phyloP scores from a whole-genome alignment of 2,113 vertebrate species.

The Uropsilus gracilis region DNA sequence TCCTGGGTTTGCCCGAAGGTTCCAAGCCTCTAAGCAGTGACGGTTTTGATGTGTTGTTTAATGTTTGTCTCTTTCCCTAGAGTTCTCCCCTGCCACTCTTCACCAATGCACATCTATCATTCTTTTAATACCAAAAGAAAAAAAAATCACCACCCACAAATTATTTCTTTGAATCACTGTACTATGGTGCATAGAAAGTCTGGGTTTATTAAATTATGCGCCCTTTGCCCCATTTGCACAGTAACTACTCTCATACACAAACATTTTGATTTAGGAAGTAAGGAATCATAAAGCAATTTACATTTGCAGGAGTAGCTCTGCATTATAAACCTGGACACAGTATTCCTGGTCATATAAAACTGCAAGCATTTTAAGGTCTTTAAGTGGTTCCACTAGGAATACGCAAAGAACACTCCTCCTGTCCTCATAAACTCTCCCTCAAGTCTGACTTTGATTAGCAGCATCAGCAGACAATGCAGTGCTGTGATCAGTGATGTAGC shows the following conservation, averaged over 20 bases:
- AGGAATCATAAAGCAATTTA: neutral
- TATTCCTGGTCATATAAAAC: neutral
- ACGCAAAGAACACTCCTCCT: neutral
- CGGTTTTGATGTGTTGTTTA: conserved; percentile 51
- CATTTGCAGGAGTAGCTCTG: neutral
- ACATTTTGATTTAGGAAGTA: conserved; percentile 20
- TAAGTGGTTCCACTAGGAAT: neutral
- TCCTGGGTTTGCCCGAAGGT: conserved; percentile 30
- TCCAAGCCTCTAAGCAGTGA: neutral
- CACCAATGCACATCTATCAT: neutral
- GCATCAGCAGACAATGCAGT: neutral
- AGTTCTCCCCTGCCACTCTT: neutral
- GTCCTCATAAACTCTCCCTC: neutral
- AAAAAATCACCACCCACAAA: neutral
- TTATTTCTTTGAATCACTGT: neutral
- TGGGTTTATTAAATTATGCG: neutral
- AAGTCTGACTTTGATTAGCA: conserved; percentile 11
- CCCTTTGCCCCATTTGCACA: neutral
- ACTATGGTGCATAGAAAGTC: neutral
- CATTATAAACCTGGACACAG: neutral
- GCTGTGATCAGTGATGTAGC: neutral
- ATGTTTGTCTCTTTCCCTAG: neutral
- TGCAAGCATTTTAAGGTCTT: neutral
- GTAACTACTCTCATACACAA: neutral
- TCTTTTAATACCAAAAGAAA: conserved; percentile 21